These are phyloP conservation scores for Pteruthius melanotis DNA, from an alignment of 2,113 vertebrate genomes.

Conservation along the genomic window DNA sequence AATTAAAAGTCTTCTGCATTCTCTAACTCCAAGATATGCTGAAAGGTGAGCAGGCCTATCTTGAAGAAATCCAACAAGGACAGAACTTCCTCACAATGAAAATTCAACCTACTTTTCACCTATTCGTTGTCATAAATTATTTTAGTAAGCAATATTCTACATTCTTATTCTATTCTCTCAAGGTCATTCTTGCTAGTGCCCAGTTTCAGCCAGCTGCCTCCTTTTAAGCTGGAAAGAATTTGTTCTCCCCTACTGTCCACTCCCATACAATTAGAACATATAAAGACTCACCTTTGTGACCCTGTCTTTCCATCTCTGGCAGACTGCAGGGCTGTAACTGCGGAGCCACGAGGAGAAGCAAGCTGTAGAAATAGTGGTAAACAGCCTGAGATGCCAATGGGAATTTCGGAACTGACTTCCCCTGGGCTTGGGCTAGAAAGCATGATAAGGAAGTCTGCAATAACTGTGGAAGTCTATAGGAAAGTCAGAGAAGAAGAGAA, in stretches of 20 bases:
- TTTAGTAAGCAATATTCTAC: not conserved
- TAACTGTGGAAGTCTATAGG: not conserved
- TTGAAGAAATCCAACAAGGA: not conserved
- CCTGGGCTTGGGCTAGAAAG: not conserved
- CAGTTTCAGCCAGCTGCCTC: not conserved
- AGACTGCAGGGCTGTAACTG: not conserved
- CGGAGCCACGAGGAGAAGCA: not conserved
- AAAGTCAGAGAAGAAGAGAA: not conserved
- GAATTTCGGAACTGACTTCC: not conserved
- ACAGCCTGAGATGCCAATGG: not conserved
- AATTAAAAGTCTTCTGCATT: not conserved
- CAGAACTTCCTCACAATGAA: not conserved
- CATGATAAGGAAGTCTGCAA: not conserved
- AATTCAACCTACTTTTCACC: not conserved
- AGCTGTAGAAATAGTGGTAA: not conserved
- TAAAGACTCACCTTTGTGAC: not conserved
- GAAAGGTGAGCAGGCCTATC: not conserved
- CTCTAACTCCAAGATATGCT: not conserved
- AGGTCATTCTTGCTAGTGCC: not conserved
- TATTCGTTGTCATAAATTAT: not conserved
- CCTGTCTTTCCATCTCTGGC: not conserved
- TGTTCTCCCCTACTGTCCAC: not conserved
- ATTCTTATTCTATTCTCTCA: not conserved
- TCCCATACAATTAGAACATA: not conserved
- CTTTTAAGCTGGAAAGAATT: not conserved